phyloP scores from a whole-genome alignment of 1,140 invertebrate genomes.

The Drepana arcuata region DNA sequence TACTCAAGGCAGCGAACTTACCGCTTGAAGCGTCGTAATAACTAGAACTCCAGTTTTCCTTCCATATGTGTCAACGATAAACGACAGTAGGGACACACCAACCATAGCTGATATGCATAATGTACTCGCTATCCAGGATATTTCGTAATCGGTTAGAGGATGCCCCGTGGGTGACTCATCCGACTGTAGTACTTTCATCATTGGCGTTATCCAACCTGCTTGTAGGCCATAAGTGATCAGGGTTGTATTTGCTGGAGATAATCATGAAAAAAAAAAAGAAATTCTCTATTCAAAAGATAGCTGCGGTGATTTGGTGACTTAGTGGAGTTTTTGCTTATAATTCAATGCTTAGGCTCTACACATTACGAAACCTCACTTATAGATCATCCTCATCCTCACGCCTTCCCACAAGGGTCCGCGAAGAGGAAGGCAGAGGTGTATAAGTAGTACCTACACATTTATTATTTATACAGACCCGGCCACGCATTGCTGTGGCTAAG shows the following conservation, averaged over 20 bases:
- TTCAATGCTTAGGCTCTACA: too few species aligned
- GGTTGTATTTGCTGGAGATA: constrained; percentile 64
- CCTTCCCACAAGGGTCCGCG: too few species aligned
- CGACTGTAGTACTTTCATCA: constrained; percentile 45
- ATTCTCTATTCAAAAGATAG: too few species aligned
- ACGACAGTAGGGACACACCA: constrained; percentile 25
- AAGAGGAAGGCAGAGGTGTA: too few species aligned
- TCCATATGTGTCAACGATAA: constrained; percentile 46
- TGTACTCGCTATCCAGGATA: constrained; percentile 55
- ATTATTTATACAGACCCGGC: too few species aligned
- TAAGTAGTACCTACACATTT: too few species aligned
- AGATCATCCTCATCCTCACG: too few species aligned
- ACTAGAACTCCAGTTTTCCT: constrained; percentile 45
- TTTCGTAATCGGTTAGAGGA: constrained; percentile 47
- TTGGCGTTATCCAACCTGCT: constrained; percentile 69
- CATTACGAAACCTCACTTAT: too few species aligned
- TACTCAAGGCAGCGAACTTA: constrained; percentile 7
- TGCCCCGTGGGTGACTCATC: constrained; percentile 38
- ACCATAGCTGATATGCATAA: constrained; percentile 33
- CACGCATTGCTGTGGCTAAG: too few species aligned
- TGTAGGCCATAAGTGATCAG: constrained; percentile 57
- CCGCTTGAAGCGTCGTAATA: constrained; percentile 25
- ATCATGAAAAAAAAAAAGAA: too few species aligned
- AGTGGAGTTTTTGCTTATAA: too few species aligned
- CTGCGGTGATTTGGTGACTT: too few species aligned